Evolutionary conservation across 1,140 invertebrate genomes (phyloP).

Genomic region (Augochlora pura): DNA sequence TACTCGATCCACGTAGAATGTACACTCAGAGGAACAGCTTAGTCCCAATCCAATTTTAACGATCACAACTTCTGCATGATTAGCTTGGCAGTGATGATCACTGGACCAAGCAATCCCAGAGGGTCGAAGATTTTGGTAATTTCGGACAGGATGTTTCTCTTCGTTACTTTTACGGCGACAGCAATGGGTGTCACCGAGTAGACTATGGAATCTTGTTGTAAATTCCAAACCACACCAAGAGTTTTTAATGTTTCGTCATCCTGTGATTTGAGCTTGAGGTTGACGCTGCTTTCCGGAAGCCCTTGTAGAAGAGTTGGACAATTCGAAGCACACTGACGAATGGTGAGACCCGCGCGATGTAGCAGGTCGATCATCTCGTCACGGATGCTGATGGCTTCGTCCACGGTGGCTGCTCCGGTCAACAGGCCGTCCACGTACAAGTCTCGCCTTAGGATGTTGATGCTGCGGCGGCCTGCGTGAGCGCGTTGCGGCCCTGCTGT

Average conservation of each 20-base stretch:
- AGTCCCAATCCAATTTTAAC: not conserved
- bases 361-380: not conserved
- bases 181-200: no score
- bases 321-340: not conserved
- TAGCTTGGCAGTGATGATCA: not conserved
- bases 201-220: no score
- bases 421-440: constrained; percentile 21
- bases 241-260: not conserved
- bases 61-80: constrained; percentile 1
- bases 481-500: not conserved
- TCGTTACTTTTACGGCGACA: no score
- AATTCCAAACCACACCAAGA: not conserved
- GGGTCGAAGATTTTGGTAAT: not conserved
- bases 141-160: no score
- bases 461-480: not conserved
- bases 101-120: not conserved
- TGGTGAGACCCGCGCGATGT: not conserved
- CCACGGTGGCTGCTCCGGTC: not conserved
- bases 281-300: not conserved
- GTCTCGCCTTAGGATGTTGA: not conserved
- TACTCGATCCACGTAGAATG: not conserved
- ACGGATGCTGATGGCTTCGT: not conserved
- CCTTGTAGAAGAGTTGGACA: not conserved
- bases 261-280: no score
- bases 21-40: not conserved